These are phyloP conservation scores for Oophaga pumilio DNA, from an alignment of 2,113 vertebrate genomes.

Conservation along the genomic window DNA sequence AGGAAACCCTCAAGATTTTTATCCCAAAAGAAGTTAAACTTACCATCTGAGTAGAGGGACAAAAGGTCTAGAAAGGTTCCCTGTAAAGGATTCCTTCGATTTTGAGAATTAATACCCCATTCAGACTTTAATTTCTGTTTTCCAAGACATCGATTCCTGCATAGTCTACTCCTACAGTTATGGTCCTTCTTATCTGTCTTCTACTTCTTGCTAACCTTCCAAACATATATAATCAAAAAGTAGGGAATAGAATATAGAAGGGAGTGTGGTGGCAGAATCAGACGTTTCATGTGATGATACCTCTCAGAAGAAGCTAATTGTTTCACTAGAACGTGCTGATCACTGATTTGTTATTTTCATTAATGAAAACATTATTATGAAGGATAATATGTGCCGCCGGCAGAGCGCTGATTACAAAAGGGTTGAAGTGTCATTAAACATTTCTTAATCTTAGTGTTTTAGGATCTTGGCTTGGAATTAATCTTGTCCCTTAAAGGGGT, in stretches of 20 bases:
- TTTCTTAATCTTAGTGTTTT: neutral
- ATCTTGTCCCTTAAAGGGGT: neutral
- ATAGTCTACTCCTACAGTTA: neutral
- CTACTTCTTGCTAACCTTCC: neutral
- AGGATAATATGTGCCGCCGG: neutral
- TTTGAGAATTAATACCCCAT: neutral
- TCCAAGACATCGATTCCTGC: neutral
- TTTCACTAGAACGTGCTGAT: neutral
- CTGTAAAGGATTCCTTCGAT: too few species aligned
- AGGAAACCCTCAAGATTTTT: too few species aligned
- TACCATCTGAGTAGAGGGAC: too few species aligned
- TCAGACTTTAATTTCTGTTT: neutral
- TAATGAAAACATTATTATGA: neutral
- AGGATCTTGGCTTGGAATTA: neutral
- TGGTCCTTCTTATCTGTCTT: too few species aligned
- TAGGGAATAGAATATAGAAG: neutral
- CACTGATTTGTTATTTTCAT: constrained; percentile 6
- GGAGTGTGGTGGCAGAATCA: neutral
- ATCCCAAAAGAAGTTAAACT: too few species aligned
- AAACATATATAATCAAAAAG: too few species aligned
- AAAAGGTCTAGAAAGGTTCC: too few species aligned
- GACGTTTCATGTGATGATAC: neutral
- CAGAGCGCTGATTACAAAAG: neutral
- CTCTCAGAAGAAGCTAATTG: neutral
- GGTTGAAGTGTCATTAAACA: neutral